Percentiles rank a stretch among this genome's conserved stretches.
These are phyloP conservation scores for Gallinago nigripennis DNA, from an alignment of 2,797 vertebrate genomes.

Conservation along the genomic window DNA sequence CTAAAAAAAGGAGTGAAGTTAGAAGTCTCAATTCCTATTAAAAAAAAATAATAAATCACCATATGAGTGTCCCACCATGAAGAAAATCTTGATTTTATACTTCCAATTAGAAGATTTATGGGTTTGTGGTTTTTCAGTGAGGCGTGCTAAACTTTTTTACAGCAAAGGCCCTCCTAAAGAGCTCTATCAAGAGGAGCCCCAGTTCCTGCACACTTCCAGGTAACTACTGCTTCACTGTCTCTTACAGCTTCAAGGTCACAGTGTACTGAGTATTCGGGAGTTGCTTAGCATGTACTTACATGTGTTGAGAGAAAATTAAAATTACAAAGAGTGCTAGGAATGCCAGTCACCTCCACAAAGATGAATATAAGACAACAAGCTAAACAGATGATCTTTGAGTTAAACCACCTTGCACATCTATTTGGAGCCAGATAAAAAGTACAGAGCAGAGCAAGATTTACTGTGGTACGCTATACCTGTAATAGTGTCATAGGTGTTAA, in stretches of 20 bases:
- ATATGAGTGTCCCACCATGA: background rate
- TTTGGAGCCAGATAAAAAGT: background rate
- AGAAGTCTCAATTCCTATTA: background rate
- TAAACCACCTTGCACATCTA: background rate
- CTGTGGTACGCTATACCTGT: background rate
- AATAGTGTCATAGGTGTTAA: background rate
- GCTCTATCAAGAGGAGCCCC: background rate
- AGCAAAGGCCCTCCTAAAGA: background rate
- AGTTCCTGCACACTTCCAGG: background rate
- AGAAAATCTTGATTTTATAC: background rate
- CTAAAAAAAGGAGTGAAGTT: background rate
- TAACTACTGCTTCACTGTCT: background rate
- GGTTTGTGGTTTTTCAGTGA: background rate
- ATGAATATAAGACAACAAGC: background rate
- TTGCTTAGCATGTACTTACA: background rate
- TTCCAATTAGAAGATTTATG: background rate
- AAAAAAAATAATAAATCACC: background rate
- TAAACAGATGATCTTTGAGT: background rate
- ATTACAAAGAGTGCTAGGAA: background rate
- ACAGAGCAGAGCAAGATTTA: background rate
- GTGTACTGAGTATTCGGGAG: background rate
- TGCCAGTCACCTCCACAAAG: background rate
- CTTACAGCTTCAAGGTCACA: background rate
- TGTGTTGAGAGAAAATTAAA: background rate
- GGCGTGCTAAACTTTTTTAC: accelerated